phyloP scores from a whole-genome alignment of 2,113 vertebrate species.

The Vimba vimba region DNA sequence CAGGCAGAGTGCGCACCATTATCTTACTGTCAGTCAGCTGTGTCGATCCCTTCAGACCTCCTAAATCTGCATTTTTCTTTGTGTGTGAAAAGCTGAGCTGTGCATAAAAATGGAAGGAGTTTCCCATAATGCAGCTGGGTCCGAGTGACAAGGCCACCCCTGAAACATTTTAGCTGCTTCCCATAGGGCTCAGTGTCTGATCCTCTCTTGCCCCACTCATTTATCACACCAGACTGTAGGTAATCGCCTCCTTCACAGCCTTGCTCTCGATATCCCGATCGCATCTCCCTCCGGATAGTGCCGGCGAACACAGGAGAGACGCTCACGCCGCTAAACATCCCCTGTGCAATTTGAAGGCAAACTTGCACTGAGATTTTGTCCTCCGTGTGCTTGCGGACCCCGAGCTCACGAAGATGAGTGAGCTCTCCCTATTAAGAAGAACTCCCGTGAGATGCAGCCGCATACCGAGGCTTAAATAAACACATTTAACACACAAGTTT shows the following conservation, averaged over 20 bases:
- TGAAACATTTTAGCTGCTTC: constrained; percentile 18
- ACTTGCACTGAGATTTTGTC: constrained; percentile 19
- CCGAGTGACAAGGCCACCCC: not conserved
- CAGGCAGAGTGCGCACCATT: constrained; percentile 2
- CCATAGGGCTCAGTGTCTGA: constrained; percentile 40
- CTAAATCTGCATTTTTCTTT: constrained; percentile 9
- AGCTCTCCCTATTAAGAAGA: not conserved
- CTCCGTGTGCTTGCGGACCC: constrained; percentile 2
- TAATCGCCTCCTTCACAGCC: constrained; percentile 26
- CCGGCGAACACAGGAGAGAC: constrained; percentile 16
- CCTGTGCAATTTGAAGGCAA: constrained; percentile 26
- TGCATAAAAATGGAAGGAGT: constrained; percentile 2
- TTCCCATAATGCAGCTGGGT: constrained; percentile 10
- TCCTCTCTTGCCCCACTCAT: constrained; percentile 47
- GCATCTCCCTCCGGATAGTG: constrained; percentile 22
- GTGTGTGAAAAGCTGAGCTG: not conserved
- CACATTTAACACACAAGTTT: constrained; percentile 46
- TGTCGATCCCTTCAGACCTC: constrained; percentile 1
- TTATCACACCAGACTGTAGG: constrained; percentile 48
- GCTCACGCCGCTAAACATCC: constrained; percentile 24
- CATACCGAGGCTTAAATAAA: constrained; percentile 49
- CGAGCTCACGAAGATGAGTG: not conserved
- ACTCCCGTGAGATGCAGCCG: constrained; percentile 17
- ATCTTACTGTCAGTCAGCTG: constrained; percentile 19
- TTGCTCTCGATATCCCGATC: constrained; percentile 10